Conservation (phyloP, 2,797 vertebrate species). For the Myoxocephalus aenaeus region DNA sequence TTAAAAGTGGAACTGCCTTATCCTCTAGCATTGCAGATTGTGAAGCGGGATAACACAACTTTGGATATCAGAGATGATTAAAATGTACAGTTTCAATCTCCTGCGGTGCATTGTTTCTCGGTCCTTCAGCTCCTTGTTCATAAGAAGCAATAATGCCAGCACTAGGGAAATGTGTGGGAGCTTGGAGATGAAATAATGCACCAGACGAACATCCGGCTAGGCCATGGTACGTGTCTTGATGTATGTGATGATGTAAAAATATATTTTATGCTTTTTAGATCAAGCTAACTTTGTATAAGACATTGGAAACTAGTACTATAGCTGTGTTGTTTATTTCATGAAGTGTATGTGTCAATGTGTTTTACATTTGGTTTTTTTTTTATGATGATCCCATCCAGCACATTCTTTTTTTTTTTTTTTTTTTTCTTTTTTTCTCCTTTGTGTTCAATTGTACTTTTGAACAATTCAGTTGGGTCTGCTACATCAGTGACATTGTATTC, state of each 20-base stretch:
- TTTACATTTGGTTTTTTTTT: slow-evolving; percentile 58
- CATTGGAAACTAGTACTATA: slow-evolving; percentile 86
- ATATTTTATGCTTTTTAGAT: slow-evolving; percentile 93
- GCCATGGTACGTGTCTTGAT: slow-evolving; percentile 82
- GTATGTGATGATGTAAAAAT: slow-evolving; percentile 86
- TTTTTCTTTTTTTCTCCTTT: slow-evolving; percentile 52
- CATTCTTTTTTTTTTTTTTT: slow-evolving; percentile 55
- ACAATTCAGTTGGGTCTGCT: slow-evolving; percentile 67
- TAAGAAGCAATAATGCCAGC: slow-evolving; percentile 85
- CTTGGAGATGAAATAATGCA: slow-evolving; percentile 66
- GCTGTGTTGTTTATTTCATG: slow-evolving; percentile 84
- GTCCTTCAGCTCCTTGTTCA: slow-evolving; percentile 67
- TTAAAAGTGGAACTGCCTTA: slow-evolving; percentile 85
- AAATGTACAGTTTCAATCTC: slow-evolving; percentile 68
- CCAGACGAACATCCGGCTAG: slow-evolving; percentile 76
- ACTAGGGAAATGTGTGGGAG: slow-evolving; percentile 57
- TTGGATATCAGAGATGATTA: slow-evolving; percentile 66
- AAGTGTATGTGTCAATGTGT: slow-evolving; percentile 79
- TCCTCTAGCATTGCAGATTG: slow-evolving; percentile 83
- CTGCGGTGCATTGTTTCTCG: slow-evolving; percentile 68
- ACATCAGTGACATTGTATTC: slow-evolving; percentile 51
- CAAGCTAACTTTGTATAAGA: slow-evolving; percentile 90
- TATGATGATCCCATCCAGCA: slow-evolving; percentile 70
- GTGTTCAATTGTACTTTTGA: slow-evolving; percentile 60
- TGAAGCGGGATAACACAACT: slow-evolving; percentile 67